Conservation (phyloP, 2,113 vertebrate genomes). For the Peucedramus taeniatus region DNA sequence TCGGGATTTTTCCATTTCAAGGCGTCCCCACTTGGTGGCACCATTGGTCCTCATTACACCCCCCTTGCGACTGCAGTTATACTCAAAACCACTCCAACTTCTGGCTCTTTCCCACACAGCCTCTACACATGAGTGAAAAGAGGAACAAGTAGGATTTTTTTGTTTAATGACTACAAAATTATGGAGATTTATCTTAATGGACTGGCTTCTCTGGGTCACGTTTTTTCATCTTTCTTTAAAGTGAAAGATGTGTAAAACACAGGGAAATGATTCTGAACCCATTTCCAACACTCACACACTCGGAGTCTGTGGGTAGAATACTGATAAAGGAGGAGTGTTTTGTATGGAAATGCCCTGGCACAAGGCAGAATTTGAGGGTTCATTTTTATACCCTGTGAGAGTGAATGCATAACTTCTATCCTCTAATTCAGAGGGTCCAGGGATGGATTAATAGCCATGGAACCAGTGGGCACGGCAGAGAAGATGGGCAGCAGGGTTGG, state of each 20-base stretch:
- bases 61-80: fast-evolving
- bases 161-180: not conserved
- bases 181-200: conserved; percentile 14
- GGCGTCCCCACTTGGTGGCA: not conserved
- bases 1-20: fast-evolving
- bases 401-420: not conserved
- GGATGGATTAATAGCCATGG: not conserved
- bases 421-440: not conserved
- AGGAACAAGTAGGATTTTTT: not conserved
- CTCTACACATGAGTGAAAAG: not conserved
- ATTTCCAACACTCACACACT: not conserved
- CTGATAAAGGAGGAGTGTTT: not conserved
- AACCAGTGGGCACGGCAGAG: not conserved
- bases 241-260: not conserved
- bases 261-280: not conserved
- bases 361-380: not conserved
- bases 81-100: not conserved
- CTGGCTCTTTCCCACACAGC: not conserved
- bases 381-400: not conserved
- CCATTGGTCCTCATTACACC: not conserved
- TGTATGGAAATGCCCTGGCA: not conserved
- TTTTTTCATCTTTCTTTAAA: not conserved
- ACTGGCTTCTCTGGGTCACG: not conserved
- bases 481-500: not conserved
- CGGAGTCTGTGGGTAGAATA: not conserved